Percentiles rank a stretch among this genome's conserved stretches.
These are phyloP conservation scores for Copsychus sechellarum DNA, from an alignment of 2,113 vertebrate species.

Conservation along the genomic window DNA sequence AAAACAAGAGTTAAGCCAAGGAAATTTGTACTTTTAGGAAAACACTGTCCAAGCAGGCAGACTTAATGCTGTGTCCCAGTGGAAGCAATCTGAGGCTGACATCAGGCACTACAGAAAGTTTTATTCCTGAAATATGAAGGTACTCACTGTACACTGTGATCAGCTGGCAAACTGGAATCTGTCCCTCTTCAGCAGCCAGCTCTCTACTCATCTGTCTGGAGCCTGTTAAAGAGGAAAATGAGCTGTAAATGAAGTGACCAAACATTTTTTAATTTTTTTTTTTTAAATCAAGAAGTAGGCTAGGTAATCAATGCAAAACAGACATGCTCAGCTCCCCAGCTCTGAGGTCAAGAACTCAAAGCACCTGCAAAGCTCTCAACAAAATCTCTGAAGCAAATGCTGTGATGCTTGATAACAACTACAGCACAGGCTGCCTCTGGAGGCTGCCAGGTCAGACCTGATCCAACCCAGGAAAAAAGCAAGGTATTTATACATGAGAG, in stretches of 20 bases:
- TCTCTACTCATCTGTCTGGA: constrained; percentile 8
- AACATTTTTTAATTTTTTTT: neutral
- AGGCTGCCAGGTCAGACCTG: neutral
- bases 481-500: neutral
- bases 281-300: neutral
- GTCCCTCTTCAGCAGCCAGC: neutral
- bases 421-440: neutral
- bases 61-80: neutral
- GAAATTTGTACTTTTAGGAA: neutral
- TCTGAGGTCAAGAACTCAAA: neutral
- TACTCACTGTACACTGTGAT: constrained; percentile 18
- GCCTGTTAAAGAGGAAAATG: neutral
- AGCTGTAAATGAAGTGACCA: neutral
- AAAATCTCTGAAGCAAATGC: neutral
- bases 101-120: neutral
- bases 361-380: neutral
- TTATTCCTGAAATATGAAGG: neutral
- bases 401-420: neutral
- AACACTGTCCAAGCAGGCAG: neutral
- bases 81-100: neutral
- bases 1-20: neutral
- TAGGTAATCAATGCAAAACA: neutral
- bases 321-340: neutral
- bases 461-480: neutral
- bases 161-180: neutral